Conservation (phyloP, 1,140 invertebrate genomes). For the Anoplolepis gracilipes region DNA sequence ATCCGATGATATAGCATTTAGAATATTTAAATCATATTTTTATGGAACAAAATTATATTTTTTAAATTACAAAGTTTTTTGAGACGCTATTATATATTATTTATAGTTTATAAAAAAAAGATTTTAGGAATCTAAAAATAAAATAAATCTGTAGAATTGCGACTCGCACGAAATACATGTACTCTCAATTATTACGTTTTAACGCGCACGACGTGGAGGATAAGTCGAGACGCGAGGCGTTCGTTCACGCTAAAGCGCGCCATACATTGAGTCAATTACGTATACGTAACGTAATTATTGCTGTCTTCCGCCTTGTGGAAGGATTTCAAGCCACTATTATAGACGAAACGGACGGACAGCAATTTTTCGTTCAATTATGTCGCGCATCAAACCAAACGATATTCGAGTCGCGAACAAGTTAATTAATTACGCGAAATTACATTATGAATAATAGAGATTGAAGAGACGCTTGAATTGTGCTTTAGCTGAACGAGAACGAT, state of each 20-base stretch:
- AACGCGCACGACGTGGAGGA: constrained; percentile 56
- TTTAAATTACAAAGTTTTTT: background rate
- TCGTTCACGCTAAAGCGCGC: constrained; percentile 64
- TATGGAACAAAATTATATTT: background rate
- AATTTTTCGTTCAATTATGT: background rate
- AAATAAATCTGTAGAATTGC: background rate
- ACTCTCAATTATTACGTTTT: constrained; percentile 18
- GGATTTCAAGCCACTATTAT: constrained; percentile 32
- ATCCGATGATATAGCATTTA: background rate
- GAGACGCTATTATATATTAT: background rate
- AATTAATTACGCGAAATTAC: constrained; percentile 20
- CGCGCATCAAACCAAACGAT: background rate
- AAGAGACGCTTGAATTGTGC: constrained; percentile 25
- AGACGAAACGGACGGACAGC: constrained; percentile 45
- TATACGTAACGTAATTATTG: constrained; percentile 77
- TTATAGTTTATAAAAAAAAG: background rate
- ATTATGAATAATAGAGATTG: constrained; percentile 8
- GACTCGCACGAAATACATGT: background rate
- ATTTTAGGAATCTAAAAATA: background rate
- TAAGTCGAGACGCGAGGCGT: constrained; percentile 67
- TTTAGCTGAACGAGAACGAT: constrained; percentile 90
- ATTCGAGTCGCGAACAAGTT: background rate
- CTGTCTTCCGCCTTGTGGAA: constrained; percentile 72
- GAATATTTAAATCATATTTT: background rate
- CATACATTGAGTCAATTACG: constrained; percentile 77